Evolutionary conservation across 2,888 invertebrate species (phyloP), one percentile per base, ranked within the genome.

Genomic region (Trisateles emortualis): DNA sequence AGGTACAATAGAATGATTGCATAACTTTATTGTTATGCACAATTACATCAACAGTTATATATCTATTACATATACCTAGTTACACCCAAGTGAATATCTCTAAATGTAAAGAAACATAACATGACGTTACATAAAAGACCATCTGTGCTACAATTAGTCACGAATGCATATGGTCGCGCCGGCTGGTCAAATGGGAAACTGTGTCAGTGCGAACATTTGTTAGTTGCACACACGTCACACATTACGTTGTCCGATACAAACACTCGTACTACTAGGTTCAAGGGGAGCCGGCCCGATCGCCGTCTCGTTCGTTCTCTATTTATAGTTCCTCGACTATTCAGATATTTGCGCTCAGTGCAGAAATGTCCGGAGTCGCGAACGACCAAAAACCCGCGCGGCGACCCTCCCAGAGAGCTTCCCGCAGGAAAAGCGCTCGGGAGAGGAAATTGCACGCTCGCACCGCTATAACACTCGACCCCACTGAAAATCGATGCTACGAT

Each of bases 261-360:
- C 80, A 78, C 78, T 76, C 80, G 80, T 81, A 81, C 72, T 78
- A 74, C 83, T 89, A 90, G 92, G 92, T 92, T 92, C 92, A 92
- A 92, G 92, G 92, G 91, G 87, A 92, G 82, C 92, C 85, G 80
- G 89, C 88, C 83, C 82, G 80, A 87, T 84, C 83, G 86, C 86
- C 84, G 86, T 86, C 88, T 88, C 87, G 86, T 86, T 88, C 86
- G 78, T 81, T 78, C 86, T 86, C 92, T 92, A 92, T 92, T 92
- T 87, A 90, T 92, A 92, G 90, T 84, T 77, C 72, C 82, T 82
- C 83, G 80, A 88, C 88, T 90, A 90, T 90, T 91, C 86, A 86
- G 86, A 85, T 83, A 86, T 84, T 87, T 74, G 87, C 78, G 85
- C 86, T 87, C 90, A 92, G 92, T 92, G 83, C 88, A 89, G 88